Conservation (phyloP, 2,888 invertebrate species). For the Lobophora halterata region DNA sequence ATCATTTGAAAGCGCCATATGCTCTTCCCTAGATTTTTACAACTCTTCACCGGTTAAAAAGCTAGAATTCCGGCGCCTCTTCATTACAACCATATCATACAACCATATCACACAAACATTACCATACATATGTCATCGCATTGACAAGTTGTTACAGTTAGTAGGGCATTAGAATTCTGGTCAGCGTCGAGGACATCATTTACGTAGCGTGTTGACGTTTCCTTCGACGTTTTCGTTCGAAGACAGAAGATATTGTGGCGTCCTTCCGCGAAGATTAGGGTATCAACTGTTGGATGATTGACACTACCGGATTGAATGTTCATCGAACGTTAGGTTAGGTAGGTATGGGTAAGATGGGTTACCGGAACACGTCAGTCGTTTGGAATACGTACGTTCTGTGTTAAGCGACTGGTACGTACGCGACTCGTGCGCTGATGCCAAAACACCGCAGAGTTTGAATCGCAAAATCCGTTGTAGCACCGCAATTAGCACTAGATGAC, state of each 20-base stretch:
- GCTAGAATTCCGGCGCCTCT: constrained; percentile 20
- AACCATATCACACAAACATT: constrained; percentile 25
- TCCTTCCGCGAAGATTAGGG: constrained; percentile 16
- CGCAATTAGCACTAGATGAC: no score
- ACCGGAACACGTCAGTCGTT: no score
- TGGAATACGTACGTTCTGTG: no score
- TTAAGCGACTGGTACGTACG: no score
- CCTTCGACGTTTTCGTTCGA: constrained; percentile 21
- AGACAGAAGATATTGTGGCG: constrained; percentile 12
- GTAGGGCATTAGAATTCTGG: constrained; percentile 27
- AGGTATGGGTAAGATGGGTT: no score
- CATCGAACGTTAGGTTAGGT: no score
- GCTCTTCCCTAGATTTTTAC: no score
- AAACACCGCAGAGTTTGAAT: no score
- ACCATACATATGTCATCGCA: constrained; percentile 30
- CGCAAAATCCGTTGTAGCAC: no score
- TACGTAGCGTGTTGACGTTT: constrained; percentile 29
- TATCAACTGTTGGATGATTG: constrained; percentile 13
- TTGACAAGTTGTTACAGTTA: constrained; percentile 28
- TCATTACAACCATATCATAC: constrained; percentile 28
- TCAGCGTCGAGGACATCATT: constrained; percentile 28
- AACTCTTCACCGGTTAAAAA: no score
- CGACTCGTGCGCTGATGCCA: no score
- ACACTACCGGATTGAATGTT: constrained; percentile 19
- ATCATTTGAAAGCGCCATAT: no score